Evolutionary conservation across 2,797 vertebrate species (phyloP).

Genomic region (Oreochromis mossambicus): DNA sequence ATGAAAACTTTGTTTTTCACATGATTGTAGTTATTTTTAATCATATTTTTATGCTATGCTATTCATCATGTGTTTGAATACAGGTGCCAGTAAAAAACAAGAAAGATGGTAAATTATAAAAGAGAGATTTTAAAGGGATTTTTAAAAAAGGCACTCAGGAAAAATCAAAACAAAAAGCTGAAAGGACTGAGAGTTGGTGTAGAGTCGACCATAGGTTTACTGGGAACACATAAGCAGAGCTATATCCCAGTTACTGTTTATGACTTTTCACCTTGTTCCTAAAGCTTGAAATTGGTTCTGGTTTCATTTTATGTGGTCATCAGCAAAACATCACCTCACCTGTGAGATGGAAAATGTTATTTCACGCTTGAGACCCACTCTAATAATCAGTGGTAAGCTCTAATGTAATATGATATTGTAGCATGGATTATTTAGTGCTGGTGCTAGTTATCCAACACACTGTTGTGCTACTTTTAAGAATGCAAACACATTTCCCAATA

Average conservation of each 20-base stretch:
- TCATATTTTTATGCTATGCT: neutral
- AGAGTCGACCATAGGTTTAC: neutral
- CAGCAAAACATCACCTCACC: neutral
- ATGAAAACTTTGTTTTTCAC: neutral
- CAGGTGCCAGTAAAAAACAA: neutral
- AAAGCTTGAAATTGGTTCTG: neutral
- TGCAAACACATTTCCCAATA: neutral
- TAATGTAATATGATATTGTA: neutral
- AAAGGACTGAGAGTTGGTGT: neutral
- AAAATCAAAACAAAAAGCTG: neutral
- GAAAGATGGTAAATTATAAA: neutral
- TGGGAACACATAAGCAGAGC: neutral
- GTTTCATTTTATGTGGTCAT: neutral
- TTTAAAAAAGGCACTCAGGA: neutral
- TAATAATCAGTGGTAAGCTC: neutral
- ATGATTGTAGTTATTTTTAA: neutral
- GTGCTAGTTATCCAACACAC: neutral
- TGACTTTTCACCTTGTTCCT: no score
- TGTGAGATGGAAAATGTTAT: neutral
- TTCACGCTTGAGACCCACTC: neutral
- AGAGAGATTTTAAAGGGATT: neutral
- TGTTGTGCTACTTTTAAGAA: neutral
- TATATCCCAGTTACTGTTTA: neutral
- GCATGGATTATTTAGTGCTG: neutral
- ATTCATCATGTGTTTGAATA: neutral